These are phyloP conservation scores for Hypena proboscidalis DNA, from an alignment of 2,888 invertebrate species.

Conservation along the genomic window DNA sequence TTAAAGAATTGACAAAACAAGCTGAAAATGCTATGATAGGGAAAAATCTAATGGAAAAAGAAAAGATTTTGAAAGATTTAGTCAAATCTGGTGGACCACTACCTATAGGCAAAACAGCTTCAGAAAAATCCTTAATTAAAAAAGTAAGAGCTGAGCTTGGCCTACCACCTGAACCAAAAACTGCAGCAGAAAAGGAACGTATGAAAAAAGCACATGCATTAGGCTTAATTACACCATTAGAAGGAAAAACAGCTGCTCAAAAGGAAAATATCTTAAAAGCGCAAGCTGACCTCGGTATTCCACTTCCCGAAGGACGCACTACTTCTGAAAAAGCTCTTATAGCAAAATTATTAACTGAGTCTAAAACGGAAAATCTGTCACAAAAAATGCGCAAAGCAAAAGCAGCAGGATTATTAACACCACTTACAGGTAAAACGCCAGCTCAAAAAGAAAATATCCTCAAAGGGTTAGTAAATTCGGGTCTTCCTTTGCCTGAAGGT, in stretches of 20 bases:
- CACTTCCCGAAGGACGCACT: constrained; percentile 43
- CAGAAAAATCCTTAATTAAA: constrained; percentile 43
- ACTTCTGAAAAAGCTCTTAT: constrained; percentile 42
- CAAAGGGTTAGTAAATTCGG: constrained; percentile 38
- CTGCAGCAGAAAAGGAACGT: constrained; percentile 7
- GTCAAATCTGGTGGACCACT: constrained; percentile 37
- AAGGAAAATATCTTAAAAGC: constrained; percentile 42
- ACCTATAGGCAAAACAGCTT: constrained; percentile 43
- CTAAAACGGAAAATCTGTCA: constrained; percentile 23
- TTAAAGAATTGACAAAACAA: constrained; percentile 3
- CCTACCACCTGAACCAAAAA: constrained; percentile 10
- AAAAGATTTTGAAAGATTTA: constrained; percentile 33
- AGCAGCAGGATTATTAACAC: constrained; percentile 44
- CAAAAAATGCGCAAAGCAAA: constrained; percentile 43
- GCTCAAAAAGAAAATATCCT: constrained; percentile 46
- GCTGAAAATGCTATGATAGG: constrained; percentile 25
- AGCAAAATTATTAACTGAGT: constrained; percentile 11
- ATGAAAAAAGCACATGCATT: constrained; percentile 7
- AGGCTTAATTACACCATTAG: constrained; percentile 9
- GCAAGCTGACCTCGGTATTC: constrained; percentile 30
- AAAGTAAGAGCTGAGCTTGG: constrained; percentile 28
- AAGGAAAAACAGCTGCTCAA: constrained; percentile 24
- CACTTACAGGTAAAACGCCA: constrained; percentile 44
- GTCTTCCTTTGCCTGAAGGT: constrained; percentile 49
- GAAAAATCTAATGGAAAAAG: constrained; percentile 35